Conservation (phyloP, 2,797 vertebrate species). For the Coracias cyanogaster region DNA sequence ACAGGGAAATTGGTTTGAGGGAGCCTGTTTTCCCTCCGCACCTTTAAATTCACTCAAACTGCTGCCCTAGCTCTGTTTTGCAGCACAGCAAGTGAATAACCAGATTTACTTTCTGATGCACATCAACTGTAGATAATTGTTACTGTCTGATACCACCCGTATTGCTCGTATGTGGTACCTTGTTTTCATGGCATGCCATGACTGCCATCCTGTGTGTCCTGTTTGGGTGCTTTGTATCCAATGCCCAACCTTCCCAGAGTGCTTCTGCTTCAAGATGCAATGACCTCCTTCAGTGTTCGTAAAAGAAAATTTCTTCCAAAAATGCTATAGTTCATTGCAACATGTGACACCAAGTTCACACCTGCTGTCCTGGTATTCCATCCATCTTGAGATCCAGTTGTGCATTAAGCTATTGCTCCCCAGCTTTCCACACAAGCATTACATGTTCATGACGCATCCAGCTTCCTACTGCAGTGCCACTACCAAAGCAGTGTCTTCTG, state of each 20-base stretch:
- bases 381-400: neutral
- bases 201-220: neutral
- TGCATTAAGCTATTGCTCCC: neutral
- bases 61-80: neutral
- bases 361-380: neutral
- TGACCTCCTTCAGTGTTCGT: neutral
- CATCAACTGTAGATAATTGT: neutral
- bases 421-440: rapidly evolving
- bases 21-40: neutral
- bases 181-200: neutral
- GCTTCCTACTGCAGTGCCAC: rapidly evolving
- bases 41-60: neutral
- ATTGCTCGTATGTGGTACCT: rapidly evolving
- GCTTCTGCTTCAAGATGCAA: neutral
- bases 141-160: neutral
- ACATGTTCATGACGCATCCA: rapidly evolving
- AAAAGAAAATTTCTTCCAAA: neutral
- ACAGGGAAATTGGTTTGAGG: neutral
- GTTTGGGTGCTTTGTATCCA: neutral
- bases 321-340: neutral
- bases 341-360: rapidly evolving
- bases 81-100: neutral
- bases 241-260: neutral
- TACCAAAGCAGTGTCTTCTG: neutral
- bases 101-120: neutral